A percentile compares a stretch with the other conserved stretches of the same genome.
Evolutionary conservation across 2,797 vertebrate species (phyloP).

Genomic region (Melanotaenia parkinsoni): DNA sequence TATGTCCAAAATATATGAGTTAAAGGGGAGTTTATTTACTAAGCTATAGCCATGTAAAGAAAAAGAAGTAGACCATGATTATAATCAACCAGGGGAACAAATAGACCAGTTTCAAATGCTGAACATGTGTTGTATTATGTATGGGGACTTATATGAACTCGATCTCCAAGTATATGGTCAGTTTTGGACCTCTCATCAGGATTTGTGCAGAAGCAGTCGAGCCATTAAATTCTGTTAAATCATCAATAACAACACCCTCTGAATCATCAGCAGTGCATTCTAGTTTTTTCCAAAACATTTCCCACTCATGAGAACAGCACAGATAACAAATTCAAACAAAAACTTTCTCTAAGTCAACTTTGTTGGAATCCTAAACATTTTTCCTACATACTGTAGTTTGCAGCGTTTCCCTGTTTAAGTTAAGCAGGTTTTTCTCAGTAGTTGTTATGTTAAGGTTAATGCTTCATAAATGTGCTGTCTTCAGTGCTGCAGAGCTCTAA

Average conservation of each 20-base stretch:
- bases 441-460: background rate
- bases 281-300: background rate
- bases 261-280: slow-evolving; percentile 1
- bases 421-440: background rate
- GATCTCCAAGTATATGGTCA: no score
- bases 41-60: background rate
- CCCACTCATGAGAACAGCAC: background rate
- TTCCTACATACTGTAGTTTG: no score
- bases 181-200: background rate
- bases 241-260: background rate
- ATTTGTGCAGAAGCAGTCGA: background rate
- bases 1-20: background rate
- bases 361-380: slow-evolving; percentile 14
- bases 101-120: background rate
- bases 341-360: background rate
- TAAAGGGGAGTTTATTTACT: background rate
- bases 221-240: background rate
- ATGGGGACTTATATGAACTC: no score
- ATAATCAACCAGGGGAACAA: background rate
- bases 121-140: background rate
- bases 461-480: slow-evolving; percentile 40
- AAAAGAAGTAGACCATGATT: background rate
- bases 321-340: slow-evolving; percentile 8
- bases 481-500: slow-evolving; percentile 40
- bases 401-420: background rate